These are phyloP conservation scores for Homarus gammarus DNA, from an alignment of 2,888 invertebrate species.

Conservation along the genomic window DNA sequence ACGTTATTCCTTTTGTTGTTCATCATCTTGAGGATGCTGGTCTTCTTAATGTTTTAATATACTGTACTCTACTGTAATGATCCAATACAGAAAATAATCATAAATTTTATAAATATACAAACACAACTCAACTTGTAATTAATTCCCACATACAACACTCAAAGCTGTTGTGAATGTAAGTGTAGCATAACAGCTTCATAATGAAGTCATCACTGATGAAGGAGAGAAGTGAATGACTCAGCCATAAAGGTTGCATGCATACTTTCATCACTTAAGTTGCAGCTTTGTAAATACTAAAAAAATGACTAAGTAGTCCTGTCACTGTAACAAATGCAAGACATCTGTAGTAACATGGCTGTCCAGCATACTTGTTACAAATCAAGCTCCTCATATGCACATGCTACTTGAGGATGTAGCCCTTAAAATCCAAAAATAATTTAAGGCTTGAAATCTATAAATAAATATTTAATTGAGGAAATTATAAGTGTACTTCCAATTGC, in stretches of 20 bases:
- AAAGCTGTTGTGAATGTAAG: background rate
- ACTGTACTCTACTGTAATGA: too few relatives aligned
- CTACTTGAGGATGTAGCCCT: background rate
- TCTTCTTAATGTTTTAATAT: too few relatives aligned
- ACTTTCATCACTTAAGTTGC: background rate
- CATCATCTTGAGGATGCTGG: too few relatives aligned
- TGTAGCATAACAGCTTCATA: background rate
- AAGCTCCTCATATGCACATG: background rate
- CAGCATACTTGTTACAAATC: background rate
- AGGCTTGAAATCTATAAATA: background rate
- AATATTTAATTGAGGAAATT: background rate
- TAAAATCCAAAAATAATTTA: background rate
- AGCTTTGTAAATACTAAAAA: background rate
- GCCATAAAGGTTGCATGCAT: background rate
- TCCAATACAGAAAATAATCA: too few relatives aligned
- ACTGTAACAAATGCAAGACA: background rate
- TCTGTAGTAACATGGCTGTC: background rate
- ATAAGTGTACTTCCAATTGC: background rate
- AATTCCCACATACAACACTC: background rate
- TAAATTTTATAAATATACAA: too few relatives aligned
- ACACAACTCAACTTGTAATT: background rate
- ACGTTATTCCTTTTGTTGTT: too few relatives aligned
- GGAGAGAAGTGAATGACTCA: background rate
- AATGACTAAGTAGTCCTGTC: background rate
- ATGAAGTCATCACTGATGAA: background rate